Evolutionary conservation across 2,888 invertebrate genomes (phyloP).

Genomic region (Kuschelorhynchus macadamiae): DNA sequence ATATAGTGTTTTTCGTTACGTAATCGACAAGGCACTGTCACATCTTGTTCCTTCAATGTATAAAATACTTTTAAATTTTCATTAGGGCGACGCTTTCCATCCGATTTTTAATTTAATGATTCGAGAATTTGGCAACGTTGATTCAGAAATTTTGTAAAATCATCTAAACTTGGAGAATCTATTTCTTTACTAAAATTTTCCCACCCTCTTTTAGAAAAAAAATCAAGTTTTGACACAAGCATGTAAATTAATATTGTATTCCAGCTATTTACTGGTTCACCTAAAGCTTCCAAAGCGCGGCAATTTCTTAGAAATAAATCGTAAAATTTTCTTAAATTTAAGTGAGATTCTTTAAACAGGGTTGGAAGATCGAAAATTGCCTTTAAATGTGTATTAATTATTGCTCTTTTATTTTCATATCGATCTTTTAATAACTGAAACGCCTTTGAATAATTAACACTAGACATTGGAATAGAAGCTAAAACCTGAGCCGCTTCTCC

Average conservation of each 20-base stretch:
- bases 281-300: slow-evolving; percentile 1
- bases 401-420: background rate
- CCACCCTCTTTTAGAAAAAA: slow-evolving; percentile 5
- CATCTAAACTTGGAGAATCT: background rate
- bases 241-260: slow-evolving; percentile 21
- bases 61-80: too few species aligned
- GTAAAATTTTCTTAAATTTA: background rate
- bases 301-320: slow-evolving; percentile 7
- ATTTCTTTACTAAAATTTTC: slow-evolving; percentile 11
- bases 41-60: too few species aligned
- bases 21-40: background rate
- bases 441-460: background rate
- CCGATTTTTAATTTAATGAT: background rate
- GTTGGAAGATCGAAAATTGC: slow-evolving; percentile 1
- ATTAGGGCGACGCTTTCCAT: background rate
- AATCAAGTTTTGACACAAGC: slow-evolving; percentile 3
- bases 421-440: slow-evolving; percentile 5
- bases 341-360: background rate
- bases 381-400: background rate
- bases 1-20: slow-evolving; percentile 12
- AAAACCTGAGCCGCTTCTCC: background rate
- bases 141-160: slow-evolving; percentile 16
- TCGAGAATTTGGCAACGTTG: slow-evolving; percentile 24
- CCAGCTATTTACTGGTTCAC: slow-evolving; percentile 5
- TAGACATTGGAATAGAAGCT: background rate